Evolutionary conservation across 2,888 invertebrate species (phyloP).

Genomic region (Ametastegia equiseti): DNA sequence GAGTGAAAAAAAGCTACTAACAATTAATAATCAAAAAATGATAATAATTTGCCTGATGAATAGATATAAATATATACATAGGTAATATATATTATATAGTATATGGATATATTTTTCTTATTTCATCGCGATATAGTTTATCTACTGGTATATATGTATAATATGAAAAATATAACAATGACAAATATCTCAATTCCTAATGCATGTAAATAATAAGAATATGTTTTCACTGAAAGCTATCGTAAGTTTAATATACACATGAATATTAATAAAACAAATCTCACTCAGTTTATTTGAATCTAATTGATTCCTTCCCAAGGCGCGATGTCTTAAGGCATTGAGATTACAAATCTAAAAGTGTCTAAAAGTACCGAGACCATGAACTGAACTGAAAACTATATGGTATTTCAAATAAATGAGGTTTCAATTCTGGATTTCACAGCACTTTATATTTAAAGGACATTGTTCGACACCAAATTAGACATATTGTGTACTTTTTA

Average conservation of each 20-base stretch:
- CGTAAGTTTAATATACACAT: constrained; percentile 14
- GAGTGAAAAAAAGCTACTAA: not conserved
- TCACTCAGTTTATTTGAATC: not conserved
- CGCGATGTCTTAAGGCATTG: not conserved
- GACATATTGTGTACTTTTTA: constrained; percentile 55
- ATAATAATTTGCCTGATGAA: constrained; percentile 23
- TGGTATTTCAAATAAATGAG: not conserved
- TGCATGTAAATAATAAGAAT: constrained; percentile 34
- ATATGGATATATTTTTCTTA: constrained; percentile 43
- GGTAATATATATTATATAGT: too few species aligned
- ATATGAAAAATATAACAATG: constrained; percentile 24
- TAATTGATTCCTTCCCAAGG: not conserved
- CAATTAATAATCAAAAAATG: constrained; percentile 22
- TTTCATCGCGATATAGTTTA: not conserved
- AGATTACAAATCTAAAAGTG: not conserved
- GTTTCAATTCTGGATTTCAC: constrained; percentile 16
- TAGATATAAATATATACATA: constrained; percentile 4
- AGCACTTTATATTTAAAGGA: constrained; percentile 56
- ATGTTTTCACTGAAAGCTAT: not conserved
- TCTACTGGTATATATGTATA: not conserved
- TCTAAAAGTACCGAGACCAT: not conserved
- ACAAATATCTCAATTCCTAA: not conserved
- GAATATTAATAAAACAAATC: constrained; percentile 35
- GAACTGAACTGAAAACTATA: not conserved
- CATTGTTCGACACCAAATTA: constrained; percentile 53